phyloP scores from a whole-genome alignment of 2,888 invertebrate species.

The Hetaerina titia region DNA sequence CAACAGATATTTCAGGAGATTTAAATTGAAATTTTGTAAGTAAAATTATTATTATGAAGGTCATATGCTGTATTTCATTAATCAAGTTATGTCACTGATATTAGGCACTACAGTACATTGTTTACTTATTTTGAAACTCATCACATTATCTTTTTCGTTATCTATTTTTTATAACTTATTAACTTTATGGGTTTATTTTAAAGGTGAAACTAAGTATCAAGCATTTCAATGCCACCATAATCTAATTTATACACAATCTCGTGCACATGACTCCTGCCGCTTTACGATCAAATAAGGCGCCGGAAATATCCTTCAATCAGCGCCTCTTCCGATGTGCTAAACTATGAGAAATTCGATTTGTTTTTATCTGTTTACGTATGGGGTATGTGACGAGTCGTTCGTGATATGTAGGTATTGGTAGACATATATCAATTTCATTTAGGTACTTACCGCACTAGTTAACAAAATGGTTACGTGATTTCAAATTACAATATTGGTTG shows the following conservation, averaged over 20 bases:
- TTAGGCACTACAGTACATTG: too few relatives aligned
- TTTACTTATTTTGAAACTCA: too few relatives aligned
- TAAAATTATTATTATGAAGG: too few relatives aligned
- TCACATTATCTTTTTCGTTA: too few relatives aligned
- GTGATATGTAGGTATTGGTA: not conserved
- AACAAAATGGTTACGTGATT: not conserved
- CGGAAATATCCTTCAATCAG: not conserved
- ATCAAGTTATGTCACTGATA: too few relatives aligned
- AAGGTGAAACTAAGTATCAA: too few relatives aligned
- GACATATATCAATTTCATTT: not conserved
- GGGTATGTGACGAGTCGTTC: not conserved
- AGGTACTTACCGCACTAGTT: not conserved
- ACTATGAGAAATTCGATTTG: not conserved
- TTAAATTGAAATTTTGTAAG: too few relatives aligned
- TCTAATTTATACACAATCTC: not conserved
- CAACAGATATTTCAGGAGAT: too few relatives aligned
- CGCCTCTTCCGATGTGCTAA: not conserved
- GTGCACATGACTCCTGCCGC: not conserved
- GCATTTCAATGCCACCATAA: too few relatives aligned
- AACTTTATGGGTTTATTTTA: too few relatives aligned
- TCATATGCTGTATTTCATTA: too few relatives aligned
- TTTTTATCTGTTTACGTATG: not conserved
- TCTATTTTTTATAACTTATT: too few relatives aligned
- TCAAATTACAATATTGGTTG: not conserved
- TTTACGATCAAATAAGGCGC: not conserved